Base-by-base conservation (phyloP, 2,797 vertebrate genomes). In the Thripadectes ignobilis region DNA sequence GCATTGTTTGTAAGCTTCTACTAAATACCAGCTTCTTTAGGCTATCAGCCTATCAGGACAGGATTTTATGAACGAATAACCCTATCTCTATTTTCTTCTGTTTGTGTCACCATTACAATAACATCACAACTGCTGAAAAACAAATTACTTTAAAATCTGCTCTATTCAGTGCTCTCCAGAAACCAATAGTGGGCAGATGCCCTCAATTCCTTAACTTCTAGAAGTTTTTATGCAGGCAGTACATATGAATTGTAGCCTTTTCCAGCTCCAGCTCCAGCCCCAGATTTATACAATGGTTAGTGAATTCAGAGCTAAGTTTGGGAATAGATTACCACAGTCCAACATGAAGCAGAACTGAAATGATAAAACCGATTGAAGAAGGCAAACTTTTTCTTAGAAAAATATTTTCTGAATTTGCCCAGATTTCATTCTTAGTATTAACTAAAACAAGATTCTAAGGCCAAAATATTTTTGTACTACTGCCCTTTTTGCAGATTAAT, bases 291-390 rank as follows among this genome's bases (percentile, higher is more conserved):
- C 12, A 86, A 67, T 1, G 68, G 32, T 39, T 61, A 57, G 58
- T 45, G 46, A 95, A 90, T 62, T 19, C 39, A 78, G 41, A 78
- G 68, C 21, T 57, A 83, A 72, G 7, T 72, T 30, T 66, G 39
- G 62, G 57, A 88, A 89, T 27, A 26, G 51, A 74, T 85, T 92
- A 74, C 24, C 52, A 75, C 43, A 83, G 57, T 86, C 51, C 92
- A 62, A 93, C 34, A 2, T n/a, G 49, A 90, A 88, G 45, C 54
- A 89, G 69, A 95, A 92, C 32, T 41, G 39, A 94, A 93, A 89
- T 3, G 10, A 59, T 75, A 74, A 91, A 89, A 32, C n/a, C 88
- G 32, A 91, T 0, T 85, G 76, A 92, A 82, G 49, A 89, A 80
- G 21, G 36, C 5, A 83, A 85, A 74, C 6, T 27, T 69, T 59